phyloP scores from a whole-genome alignment of 92 coral and sea anemone species.

The Zoanthus sociatus region DNA sequence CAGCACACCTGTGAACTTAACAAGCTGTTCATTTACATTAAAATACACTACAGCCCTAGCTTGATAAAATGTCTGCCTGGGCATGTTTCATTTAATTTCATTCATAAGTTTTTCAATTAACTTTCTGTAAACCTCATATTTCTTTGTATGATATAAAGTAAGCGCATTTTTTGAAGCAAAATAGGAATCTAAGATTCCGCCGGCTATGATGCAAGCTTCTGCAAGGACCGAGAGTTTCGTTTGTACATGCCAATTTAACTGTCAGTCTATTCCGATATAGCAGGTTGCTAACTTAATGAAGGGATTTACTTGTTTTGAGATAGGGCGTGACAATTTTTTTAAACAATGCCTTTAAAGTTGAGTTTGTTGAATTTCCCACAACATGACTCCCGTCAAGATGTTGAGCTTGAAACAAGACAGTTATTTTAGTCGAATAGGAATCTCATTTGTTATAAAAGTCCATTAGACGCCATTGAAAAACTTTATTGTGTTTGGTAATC shows the following conservation, averaged over 20 bases:
- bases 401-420: background rate
- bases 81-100: slow-evolving; percentile 8
- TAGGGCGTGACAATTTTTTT: slow-evolving; percentile 26
- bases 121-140: background rate
- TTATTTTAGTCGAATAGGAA: background rate
- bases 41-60: slow-evolving; percentile 2
- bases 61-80: slow-evolving; percentile 41
- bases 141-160: background rate
- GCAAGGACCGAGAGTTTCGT: background rate
- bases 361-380: background rate
- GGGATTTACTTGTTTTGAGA: slow-evolving; percentile 33
- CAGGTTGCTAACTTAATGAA: slow-evolving; percentile 34
- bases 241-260: slow-evolving; percentile 15
- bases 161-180: background rate
- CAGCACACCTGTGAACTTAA: slow-evolving; percentile 37
- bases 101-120: background rate
- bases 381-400: background rate
- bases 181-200: background rate
- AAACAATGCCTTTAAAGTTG: slow-evolving; percentile 15
- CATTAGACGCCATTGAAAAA: background rate
- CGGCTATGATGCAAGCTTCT: background rate
- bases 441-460: background rate
- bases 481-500: slow-evolving; percentile 5
- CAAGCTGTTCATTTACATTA: slow-evolving; percentile 33
- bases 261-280: slow-evolving; percentile 12